These are phyloP conservation scores for Phoxinus phoxinus DNA, from an alignment of 2,113 vertebrate species.

Conservation along the genomic window DNA sequence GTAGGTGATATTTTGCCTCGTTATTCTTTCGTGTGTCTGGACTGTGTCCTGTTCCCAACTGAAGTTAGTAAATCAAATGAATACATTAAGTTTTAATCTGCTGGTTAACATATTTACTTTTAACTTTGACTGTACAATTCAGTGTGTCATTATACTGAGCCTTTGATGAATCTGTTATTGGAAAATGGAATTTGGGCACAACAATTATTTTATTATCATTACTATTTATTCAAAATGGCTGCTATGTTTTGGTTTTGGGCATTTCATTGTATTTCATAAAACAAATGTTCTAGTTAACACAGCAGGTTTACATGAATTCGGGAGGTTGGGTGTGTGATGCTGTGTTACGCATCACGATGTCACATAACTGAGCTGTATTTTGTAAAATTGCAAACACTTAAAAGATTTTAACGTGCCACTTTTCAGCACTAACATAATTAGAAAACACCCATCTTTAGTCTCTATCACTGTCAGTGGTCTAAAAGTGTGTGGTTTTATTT, in stretches of 20 bases:
- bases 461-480: slow-evolving; percentile 16
- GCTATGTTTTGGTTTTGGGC: slow-evolving; percentile 20
- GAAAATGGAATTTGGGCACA: slow-evolving; percentile 30
- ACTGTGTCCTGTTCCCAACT: neutral
- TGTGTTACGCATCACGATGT: neutral
- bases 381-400: neutral
- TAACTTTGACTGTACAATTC: neutral
- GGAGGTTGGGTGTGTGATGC: neutral
- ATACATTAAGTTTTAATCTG: neutral
- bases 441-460: neutral
- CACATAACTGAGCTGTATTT: neutral
- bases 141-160: neutral
- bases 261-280: slow-evolving; percentile 18
- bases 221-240: slow-evolving; percentile 35
- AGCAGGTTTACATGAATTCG: slow-evolving; percentile 7
- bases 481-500: neutral
- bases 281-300: neutral
- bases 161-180: neutral
- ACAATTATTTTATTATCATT: neutral
- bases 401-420: neutral
- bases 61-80: neutral
- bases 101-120: neutral
- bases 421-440: neutral
- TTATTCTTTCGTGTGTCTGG: neutral
- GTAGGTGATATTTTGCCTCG: neutral